Conservation (phyloP, 2,113 vertebrate species). For the Hyaena hyaena region DNA sequence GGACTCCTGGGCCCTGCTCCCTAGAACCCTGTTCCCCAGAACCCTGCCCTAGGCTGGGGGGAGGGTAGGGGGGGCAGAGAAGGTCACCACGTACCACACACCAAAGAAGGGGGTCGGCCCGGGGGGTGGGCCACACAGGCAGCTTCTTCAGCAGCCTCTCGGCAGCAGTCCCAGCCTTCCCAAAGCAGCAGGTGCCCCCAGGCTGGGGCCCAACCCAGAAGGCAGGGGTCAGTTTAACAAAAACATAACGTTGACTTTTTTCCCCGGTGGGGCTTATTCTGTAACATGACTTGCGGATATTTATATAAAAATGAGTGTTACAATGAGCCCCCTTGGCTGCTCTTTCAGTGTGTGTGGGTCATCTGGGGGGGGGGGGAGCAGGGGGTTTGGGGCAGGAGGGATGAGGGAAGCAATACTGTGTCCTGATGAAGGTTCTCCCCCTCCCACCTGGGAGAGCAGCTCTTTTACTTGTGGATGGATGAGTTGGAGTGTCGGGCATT, state of each 20-base stretch:
- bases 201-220: conserved; percentile 70
- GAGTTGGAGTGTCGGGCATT: neutral
- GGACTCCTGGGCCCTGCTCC: conserved; percentile 73
- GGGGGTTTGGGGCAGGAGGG: neutral
- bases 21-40: conserved; percentile 62
- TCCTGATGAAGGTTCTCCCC: neutral
- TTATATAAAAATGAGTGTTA: conserved; percentile 84
- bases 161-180: conserved; percentile 74
- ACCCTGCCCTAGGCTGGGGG: conserved; percentile 54
- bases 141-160: conserved; percentile 64
- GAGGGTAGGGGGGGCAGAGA: conserved; percentile 35
- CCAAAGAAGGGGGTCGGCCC: conserved; percentile 81
- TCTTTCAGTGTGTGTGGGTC: conserved; percentile 67
- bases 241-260: conserved; percentile 76
- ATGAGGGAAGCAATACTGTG: neutral
- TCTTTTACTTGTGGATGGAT: neutral
- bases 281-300: conserved; percentile 83
- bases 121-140: conserved; percentile 71
- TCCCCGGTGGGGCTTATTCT: conserved; percentile 78
- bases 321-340: conserved; percentile 74
- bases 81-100: conserved; percentile 80
- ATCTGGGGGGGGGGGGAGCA: neutral
- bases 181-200: conserved; percentile 77
- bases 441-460: neutral
- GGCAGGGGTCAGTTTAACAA: conserved; percentile 78